phyloP scores from a whole-genome alignment of 2,797 vertebrate species.

The Limosa lapponica region DNA sequence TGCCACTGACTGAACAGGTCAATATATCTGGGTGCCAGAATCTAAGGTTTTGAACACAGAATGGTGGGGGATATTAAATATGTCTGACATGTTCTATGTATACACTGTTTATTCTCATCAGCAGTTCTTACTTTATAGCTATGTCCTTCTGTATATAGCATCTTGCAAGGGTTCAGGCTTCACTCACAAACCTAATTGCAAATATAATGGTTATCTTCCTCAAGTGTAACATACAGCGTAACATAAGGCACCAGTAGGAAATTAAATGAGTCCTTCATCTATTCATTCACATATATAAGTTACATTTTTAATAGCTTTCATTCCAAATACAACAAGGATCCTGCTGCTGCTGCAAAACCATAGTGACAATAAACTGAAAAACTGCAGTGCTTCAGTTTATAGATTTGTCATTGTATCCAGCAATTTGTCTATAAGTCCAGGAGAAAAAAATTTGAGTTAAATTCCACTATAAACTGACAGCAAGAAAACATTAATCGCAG shows the following conservation, averaged over 20 bases:
- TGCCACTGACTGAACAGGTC: slow-evolving; percentile 35
- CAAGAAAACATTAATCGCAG: not conserved
- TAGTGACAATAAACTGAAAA: not conserved
- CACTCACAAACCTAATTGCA: not conserved
- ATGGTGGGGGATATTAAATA: slow-evolving; percentile 34
- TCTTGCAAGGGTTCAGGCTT: not conserved
- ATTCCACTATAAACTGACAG: not conserved
- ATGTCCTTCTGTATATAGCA: not conserved
- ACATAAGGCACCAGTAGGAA: not conserved
- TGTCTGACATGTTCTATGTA: not conserved
- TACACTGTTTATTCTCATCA: slow-evolving; percentile 16
- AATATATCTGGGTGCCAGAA: slow-evolving; percentile 37
- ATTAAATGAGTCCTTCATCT: not conserved
- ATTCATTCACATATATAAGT: not conserved
- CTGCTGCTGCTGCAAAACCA: not conserved
- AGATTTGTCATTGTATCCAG: slow-evolving; percentile 21
- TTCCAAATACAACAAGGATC: not conserved
- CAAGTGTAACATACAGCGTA: not conserved
- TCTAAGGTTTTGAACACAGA: not conserved
- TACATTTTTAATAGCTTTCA: not conserved
- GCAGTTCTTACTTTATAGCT: not conserved
- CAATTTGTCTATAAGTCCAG: not conserved
- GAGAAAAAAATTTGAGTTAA: not conserved
- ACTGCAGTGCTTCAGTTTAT: not conserved
- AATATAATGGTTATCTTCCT: not conserved